Base-by-base conservation (phyloP, 2,797 vertebrate genomes). In the Carapus acus region DNA sequence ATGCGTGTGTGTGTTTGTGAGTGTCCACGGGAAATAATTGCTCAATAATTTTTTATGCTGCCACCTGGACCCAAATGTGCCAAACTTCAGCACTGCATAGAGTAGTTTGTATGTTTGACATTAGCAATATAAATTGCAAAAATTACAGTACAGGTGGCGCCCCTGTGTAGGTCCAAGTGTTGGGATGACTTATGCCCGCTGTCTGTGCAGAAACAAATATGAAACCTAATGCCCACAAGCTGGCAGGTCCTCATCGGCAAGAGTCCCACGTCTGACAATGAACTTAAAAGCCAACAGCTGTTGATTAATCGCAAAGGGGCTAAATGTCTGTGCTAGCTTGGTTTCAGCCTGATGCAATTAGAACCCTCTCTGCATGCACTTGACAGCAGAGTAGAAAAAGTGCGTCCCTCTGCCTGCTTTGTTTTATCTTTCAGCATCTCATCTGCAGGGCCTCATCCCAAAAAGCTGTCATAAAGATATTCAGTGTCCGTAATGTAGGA, bases 221-320 rank as follows among this genome's bases (percentile, higher is more conserved):
- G 31, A 34, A 45, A 67, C 64, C 36, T 9, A 57, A 48, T 65
- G 57, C 43, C 45, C 44, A 69, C 65, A 75, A 65, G 67, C 69
- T 68, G 49, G 43, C 38, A 59, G 61, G 52, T 58, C 43, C 57
- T 71, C 55, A 39, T 33, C 60, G 76, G 62, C 69, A 67, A 66
- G 45, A 58, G 64, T 33, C 33, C 24, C 51, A 68, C 63, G 71
- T 78, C 74, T 69, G 62, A 74, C 69, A 76, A 80, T 75, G 66
- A 70, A 65, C 57, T 74, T 71, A 76, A 79, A 79, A 71, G 64
- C 67, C 54, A 83, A 74, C 79, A 83, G 80, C 73, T 83, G 79
- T 78, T 82, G 75, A 83, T 86, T 83, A 81, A 84, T 79, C 67
- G 71, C 27, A 38, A 79, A 72, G 73, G 73, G 62, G 62, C 69